phyloP scores from a whole-genome alignment of 2,888 invertebrate genomes.

The Leptinotarsa tumamoca region DNA sequence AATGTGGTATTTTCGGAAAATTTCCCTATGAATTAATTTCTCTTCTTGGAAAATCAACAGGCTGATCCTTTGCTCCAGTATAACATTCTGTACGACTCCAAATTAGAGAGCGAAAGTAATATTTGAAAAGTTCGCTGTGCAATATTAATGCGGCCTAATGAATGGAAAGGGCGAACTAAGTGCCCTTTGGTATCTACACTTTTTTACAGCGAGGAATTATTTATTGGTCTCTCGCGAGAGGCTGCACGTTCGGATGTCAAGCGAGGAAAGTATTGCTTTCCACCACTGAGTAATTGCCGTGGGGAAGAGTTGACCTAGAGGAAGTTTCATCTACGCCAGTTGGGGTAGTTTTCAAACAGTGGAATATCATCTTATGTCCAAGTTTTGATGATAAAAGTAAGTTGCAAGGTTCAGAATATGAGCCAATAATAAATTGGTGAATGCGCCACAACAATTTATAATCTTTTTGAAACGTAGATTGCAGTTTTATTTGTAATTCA shows the following conservation, averaged over 20 bases:
- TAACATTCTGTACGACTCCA: neutral
- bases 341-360: neutral
- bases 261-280: neutral
- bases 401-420: no score
- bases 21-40: no score
- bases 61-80: no score
- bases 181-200: neutral
- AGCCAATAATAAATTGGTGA: no score
- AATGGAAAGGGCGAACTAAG: neutral
- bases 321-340: neutral
- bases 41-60: no score
- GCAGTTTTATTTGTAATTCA: no score
- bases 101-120: neutral
- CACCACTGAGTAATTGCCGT: neutral
- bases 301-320: neutral
- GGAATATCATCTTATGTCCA: neutral
- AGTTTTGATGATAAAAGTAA: no score
- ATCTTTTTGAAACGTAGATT: no score
- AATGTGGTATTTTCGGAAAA: no score
- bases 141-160: neutral
- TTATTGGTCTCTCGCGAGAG: neutral
- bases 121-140: neutral
- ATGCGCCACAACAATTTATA: no score
- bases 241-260: neutral
- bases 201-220: neutral